These are phyloP conservation scores for Tholera decimalis DNA, from an alignment of 2,888 invertebrate genomes.

Conservation along the genomic window DNA sequence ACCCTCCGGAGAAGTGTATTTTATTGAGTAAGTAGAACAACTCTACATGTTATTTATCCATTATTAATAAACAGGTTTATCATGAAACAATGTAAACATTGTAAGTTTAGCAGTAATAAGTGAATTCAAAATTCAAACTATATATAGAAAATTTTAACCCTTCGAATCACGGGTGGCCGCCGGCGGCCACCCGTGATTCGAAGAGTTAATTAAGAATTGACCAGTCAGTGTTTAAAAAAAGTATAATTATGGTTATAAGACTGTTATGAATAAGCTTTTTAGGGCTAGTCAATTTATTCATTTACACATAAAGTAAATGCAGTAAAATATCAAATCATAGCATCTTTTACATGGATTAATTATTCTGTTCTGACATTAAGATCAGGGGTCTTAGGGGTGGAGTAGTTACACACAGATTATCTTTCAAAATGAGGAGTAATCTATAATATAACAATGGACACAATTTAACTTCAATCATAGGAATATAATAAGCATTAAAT, in stretches of 20 bases:
- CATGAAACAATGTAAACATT: too few relatives aligned
- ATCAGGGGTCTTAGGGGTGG: too few relatives aligned
- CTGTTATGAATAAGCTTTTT: too few relatives aligned
- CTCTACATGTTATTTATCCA: background rate
- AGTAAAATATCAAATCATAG: background rate
- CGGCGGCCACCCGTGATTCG: too few relatives aligned
- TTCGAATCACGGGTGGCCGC: too few relatives aligned
- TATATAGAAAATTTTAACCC: too few relatives aligned
- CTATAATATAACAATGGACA: slow-evolving; percentile 14
- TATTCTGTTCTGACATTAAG: background rate
- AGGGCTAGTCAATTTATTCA: background rate
- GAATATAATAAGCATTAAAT: slow-evolving; percentile 21
- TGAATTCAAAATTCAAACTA: too few relatives aligned
- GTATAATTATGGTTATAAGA: too few relatives aligned
- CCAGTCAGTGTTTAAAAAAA: too few relatives aligned
- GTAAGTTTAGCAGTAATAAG: too few relatives aligned
- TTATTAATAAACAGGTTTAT: too few relatives aligned
- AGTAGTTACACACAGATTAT: background rate
- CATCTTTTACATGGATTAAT: background rate
- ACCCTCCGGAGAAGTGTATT: slow-evolving; percentile 99
- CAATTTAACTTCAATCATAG: slow-evolving; percentile 4
- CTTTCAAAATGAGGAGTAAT: background rate
- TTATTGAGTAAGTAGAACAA: slow-evolving; percentile 96
- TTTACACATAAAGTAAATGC: background rate
- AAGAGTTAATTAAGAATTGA: too few relatives aligned